Base-by-base conservation (phyloP, 2,797 vertebrate species). In the Pangasius larnaudii region DNA sequence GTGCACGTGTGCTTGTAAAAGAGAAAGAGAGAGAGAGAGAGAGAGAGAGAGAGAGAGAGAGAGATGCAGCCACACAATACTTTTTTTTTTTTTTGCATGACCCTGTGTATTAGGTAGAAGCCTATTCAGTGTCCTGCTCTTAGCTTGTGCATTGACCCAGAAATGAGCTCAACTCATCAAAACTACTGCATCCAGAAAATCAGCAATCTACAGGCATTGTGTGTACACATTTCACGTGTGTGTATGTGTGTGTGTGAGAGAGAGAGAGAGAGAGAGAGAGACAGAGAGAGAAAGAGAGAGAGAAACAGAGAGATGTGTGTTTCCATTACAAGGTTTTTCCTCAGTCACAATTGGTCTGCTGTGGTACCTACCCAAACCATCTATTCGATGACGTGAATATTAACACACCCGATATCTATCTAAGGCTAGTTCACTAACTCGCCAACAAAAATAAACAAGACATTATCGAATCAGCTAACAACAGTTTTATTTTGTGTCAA, bases 121-220 rank as follows among this genome's bases (percentile, higher is more conserved):
- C 88, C 93, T 88, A 93, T 95, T 95, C 94, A 95, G 86, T 78
- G 65, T 82, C 90, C 89, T 88, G 74, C 81, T 91, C 80, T 49
- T 81, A 88, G 75, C 89, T 91, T 95, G 95, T 89, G 94, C 82
- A 59, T 0, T 79, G 95, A 97, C 94, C 95, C 94, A 94, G 93
- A 96, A 96, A 95, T 94, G 92, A 91, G 88, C 92, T 91, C 85
- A 93, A 95, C 94, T 96, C 95, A 95, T 96, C 95, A 96, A 84
- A 95, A 95, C 93, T 92, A 89, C 87, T 92, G 95, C 93, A 94
- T 93, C 95, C 93, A 91, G 95, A 95, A 95, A 95, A 94, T 95
- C 93, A 95, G 92, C 92, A 78, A 88, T 90, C 91, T 92, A 63
- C 46, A 53, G n/a, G 6, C 22, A 94, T 95, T 96, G 94, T 95